Conservation (phyloP, 2,113 vertebrate species). For the Epinephelus cyanopodus region DNA sequence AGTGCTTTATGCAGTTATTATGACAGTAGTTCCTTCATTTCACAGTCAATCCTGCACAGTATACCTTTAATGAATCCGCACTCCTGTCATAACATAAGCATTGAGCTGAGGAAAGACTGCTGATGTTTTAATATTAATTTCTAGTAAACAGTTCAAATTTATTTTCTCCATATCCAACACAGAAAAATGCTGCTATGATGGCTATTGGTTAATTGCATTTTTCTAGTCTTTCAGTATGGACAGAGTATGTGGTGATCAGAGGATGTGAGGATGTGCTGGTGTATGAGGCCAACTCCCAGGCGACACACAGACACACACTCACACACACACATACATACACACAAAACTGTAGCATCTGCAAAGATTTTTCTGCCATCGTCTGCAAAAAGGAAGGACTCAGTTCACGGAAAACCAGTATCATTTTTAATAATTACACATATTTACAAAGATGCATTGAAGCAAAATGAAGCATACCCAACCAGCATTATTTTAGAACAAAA, state of each 20-base stretch:
- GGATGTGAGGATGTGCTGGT: conserved; percentile 10
- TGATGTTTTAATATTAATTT: background rate
- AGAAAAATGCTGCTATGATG: background rate
- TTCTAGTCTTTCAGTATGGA: conserved; percentile 11
- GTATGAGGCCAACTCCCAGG: conserved; percentile 10
- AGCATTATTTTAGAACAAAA: conserved; percentile 51
- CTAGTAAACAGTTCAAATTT: background rate
- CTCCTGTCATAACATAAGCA: too few relatives aligned
- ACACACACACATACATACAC: conserved; percentile 15
- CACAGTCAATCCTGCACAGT: too few relatives aligned
- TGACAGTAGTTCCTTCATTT: too few relatives aligned
- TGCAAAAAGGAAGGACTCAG: conserved; percentile 74
- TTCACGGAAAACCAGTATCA: conserved; percentile 80
- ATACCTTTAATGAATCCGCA: too few relatives aligned
- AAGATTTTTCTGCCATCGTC: background rate
- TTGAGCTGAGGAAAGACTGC: background rate
- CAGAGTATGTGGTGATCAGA: conserved; percentile 31
- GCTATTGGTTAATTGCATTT: conserved; percentile 23
- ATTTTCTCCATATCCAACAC: background rate
- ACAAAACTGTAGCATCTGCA: conserved; percentile 38
- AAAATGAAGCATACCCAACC: conserved; percentile 66
- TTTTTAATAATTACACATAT: conserved; percentile 84
- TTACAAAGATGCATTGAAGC: conserved; percentile 80
- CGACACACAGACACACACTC: background rate
- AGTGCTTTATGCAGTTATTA: too few relatives aligned